Conservation (phyloP, 2,888 invertebrate genomes). For the Chelonus formosanus region DNA sequence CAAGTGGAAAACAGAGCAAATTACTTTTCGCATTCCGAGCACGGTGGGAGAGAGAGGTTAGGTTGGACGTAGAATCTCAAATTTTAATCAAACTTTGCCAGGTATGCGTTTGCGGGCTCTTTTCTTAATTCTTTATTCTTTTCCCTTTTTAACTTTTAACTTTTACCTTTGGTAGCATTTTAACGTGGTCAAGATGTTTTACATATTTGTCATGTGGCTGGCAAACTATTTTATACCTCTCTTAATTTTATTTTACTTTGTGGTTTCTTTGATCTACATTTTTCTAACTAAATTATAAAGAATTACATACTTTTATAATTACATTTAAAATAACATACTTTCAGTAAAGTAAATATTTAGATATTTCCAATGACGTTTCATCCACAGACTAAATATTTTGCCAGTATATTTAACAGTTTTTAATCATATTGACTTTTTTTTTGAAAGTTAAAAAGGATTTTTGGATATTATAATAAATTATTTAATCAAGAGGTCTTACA, state of each 20-base stretch:
- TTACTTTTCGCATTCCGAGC: slow-evolving; percentile 24
- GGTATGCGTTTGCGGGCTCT: slow-evolving; percentile 31
- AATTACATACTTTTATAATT: background rate
- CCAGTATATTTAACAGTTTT: slow-evolving; percentile 34
- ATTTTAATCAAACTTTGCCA: slow-evolving; percentile 47
- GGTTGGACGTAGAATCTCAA: slow-evolving; percentile 36
- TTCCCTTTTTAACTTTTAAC: background rate
- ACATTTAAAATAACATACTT: no score
- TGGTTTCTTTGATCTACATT: background rate
- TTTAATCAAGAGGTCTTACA: slow-evolving; percentile 58
- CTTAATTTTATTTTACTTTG: background rate
- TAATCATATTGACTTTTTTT: slow-evolving; percentile 39
- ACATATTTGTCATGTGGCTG: slow-evolving; percentile 45
- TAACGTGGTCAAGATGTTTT: slow-evolving; percentile 47
- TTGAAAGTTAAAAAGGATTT: slow-evolving; percentile 25
- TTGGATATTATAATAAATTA: slow-evolving; percentile 59
- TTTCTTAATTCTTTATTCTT: slow-evolving; percentile 22
- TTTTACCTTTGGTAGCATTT: slow-evolving; percentile 28
- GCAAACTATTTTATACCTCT: slow-evolving; percentile 42
- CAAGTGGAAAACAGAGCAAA: slow-evolving; percentile 19
- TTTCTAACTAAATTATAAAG: background rate
- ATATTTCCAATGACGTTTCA: no score
- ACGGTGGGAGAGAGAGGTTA: background rate
- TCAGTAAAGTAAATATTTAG: no score
- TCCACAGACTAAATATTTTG: no score